A percentile compares a stretch with the other conserved stretches of the same genome.
These are phyloP conservation scores for Drosophila anomelani DNA, from an alignment of 2,888 invertebrate genomes.

Conservation along the genomic window DNA sequence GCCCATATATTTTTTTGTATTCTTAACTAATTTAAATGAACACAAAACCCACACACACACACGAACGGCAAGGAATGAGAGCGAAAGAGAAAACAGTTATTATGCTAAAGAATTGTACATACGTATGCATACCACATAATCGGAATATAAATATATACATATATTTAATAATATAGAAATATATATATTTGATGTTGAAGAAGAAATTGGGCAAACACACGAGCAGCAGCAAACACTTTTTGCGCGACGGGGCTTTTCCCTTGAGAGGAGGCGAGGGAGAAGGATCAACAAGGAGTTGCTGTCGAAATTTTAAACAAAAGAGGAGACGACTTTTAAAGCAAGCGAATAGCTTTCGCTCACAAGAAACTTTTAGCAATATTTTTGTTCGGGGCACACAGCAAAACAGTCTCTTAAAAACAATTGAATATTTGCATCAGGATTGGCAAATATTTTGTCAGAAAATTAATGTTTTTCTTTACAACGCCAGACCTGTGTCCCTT, in stretches of 20 bases:
- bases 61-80: constrained; percentile 1
- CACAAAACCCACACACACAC: not conserved
- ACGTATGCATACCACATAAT: constrained; percentile 57
- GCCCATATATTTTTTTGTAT: constrained; percentile 45
- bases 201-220: constrained; percentile 38
- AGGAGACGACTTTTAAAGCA: constrained; percentile 19
- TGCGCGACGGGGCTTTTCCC: constrained; percentile 8
- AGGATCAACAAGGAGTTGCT: constrained; percentile 3
- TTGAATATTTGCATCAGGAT: not conserved
- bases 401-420: not conserved
- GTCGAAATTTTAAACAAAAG: constrained; percentile 17
- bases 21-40: constrained; percentile 62
- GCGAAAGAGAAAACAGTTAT: constrained; percentile 49
- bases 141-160: constrained; percentile 51
- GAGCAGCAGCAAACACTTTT: constrained; percentile 7
- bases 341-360: constrained; percentile 5
- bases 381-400: not conserved
- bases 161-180: constrained; percentile 57
- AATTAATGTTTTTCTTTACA: not conserved
- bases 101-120: constrained; percentile 68
- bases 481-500: not conserved
- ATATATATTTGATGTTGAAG: constrained; percentile 68
- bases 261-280: not conserved
- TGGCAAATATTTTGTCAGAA: not conserved
- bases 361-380: constrained; percentile 23